Conservation (phyloP, 2,113 vertebrate genomes). For the Trematocara stigmaticum region DNA sequence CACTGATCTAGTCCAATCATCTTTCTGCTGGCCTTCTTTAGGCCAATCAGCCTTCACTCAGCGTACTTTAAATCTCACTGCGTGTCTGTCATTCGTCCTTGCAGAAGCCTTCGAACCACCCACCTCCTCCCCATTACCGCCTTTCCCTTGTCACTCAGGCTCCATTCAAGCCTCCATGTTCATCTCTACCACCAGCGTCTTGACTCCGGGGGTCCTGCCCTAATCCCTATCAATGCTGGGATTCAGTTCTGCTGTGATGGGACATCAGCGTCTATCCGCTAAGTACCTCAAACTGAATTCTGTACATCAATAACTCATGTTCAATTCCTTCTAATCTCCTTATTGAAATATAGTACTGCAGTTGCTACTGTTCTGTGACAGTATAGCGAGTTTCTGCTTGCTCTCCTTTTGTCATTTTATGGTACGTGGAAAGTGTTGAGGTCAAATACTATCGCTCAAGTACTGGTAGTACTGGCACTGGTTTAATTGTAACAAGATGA, state of each 20-base stretch:
- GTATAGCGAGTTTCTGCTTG: neutral
- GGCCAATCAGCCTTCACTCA: neutral
- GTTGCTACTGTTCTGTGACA: neutral
- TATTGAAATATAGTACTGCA: neutral
- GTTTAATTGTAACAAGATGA: neutral
- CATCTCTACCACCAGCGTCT: neutral
- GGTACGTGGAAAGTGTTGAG: neutral
- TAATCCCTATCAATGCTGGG: neutral
- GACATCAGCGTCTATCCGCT: neutral
- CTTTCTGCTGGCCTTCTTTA: neutral
- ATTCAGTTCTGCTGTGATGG: neutral
- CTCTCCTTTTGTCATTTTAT: neutral
- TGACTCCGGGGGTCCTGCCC: neutral
- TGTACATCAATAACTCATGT: neutral
- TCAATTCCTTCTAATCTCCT: neutral
- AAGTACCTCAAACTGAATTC: neutral
- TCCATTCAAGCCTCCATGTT: neutral
- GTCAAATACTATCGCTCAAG: neutral
- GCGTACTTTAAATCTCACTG: neutral
- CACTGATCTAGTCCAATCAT: neutral
- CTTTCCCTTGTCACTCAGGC: neutral
- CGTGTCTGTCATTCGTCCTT: neutral
- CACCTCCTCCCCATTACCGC: neutral
- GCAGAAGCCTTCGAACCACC: neutral
- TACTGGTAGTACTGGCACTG: neutral